phyloP scores from a whole-genome alignment of 30 jellyfish, hydroid and myxozoan genomes.

The Cassiopea andromeda region DNA sequence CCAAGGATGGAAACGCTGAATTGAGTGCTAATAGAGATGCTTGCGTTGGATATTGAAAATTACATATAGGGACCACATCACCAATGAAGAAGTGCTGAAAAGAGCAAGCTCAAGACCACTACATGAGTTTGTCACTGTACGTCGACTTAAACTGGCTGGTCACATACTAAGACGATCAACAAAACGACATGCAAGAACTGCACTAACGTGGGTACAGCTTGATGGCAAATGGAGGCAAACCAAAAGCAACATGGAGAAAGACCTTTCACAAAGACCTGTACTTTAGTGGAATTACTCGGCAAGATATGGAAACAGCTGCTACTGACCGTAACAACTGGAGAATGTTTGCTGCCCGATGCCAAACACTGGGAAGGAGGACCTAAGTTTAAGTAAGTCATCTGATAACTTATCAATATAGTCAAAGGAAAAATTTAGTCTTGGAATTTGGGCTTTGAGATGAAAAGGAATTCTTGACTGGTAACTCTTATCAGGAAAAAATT shows the following conservation, averaged over 20 bases:
- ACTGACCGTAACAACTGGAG: not conserved
- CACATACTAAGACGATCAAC: not conserved
- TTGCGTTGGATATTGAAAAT: not conserved
- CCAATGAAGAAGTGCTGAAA: not conserved
- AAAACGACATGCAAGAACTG: not conserved
- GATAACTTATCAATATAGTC: not conserved
- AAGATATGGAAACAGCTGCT: not conserved
- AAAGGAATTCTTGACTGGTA: too few relatives aligned
- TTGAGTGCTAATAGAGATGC: not conserved
- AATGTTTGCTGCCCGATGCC: slow-evolving; percentile 8
- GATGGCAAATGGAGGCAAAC: not conserved
- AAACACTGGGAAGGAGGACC: not conserved
- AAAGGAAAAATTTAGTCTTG: too few relatives aligned
- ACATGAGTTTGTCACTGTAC: not conserved
- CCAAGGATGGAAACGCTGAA: not conserved
- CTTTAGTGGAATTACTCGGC: not conserved
- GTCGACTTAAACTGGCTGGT: not conserved
- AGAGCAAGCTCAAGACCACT: not conserved
- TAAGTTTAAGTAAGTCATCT: not conserved
- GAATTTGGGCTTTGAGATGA: too few relatives aligned
- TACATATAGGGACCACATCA: not conserved
- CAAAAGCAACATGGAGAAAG: not conserved
- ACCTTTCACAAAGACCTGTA: not conserved
- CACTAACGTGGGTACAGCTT: not conserved
- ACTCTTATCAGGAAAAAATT: too few relatives aligned